phyloP scores from a whole-genome alignment of 2,888 invertebrate species.

The Trachelus troglodyta region DNA sequence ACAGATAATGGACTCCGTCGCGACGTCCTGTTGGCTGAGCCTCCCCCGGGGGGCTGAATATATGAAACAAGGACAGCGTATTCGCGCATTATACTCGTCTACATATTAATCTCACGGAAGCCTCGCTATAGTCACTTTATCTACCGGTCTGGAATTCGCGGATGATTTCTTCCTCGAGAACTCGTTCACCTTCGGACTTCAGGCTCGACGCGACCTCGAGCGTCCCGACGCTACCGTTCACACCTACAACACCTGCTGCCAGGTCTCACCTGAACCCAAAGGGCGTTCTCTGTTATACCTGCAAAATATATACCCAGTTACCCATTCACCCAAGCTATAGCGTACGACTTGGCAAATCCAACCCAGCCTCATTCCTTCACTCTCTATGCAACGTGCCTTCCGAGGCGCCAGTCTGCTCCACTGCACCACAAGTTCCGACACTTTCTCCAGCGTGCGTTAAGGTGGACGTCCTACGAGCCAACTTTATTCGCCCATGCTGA shows the following conservation, averaged over 20 bases:
- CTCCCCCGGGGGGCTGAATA: background rate
- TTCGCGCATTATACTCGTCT: conserved; percentile 30
- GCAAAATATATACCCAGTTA: background rate
- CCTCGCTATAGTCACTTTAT: background rate
- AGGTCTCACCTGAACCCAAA: background rate
- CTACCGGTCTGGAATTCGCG: conserved; percentile 18
- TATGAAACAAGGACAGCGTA: background rate
- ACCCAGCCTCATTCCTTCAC: background rate
- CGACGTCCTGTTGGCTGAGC: background rate
- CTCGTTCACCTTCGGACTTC: conserved; percentile 11
- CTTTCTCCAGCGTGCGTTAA: background rate
- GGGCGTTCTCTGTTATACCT: background rate
- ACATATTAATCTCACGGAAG: conserved; percentile 37
- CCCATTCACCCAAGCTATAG: background rate
- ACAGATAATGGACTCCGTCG: background rate
- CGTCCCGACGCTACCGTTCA: conserved; percentile 15
- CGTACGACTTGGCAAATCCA: background rate
- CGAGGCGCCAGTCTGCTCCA: conserved; percentile 33
- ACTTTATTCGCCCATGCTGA: conserved; percentile 48
- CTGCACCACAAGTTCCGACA: background rate
- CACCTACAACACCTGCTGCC: background rate
- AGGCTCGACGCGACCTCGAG: conserved; percentile 21
- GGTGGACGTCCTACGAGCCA: conserved; percentile 28
- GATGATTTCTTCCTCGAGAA: conserved; percentile 31
- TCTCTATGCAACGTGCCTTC: background rate